Conservation (phyloP, 2,888 invertebrate genomes). For the Choreutis nemorana region DNA sequence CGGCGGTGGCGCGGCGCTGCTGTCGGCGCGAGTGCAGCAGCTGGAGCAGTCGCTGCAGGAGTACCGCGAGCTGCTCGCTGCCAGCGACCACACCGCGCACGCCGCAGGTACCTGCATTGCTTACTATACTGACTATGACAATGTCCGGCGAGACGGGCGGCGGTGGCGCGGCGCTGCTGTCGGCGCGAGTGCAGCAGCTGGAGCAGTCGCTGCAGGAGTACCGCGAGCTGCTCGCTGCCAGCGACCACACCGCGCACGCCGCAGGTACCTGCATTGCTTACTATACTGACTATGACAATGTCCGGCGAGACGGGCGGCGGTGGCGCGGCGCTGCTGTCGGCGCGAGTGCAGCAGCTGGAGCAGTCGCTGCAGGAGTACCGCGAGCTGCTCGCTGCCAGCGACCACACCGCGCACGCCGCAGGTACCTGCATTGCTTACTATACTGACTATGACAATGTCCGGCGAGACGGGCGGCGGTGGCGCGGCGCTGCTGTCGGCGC, state of each 20-base stretch:
- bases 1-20: slow-evolving; percentile 18
- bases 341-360: slow-evolving; percentile 77
- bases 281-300: no score
- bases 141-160: slow-evolving; percentile 14
- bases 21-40: slow-evolving; percentile 72
- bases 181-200: slow-evolving; percentile 73
- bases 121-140: no score
- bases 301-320: slow-evolving; percentile 10
- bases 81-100: slow-evolving; percentile 66
- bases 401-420: slow-evolving; percentile 51
- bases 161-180: slow-evolving; percentile 26
- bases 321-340: slow-evolving; percentile 38
- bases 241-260: slow-evolving; percentile 63
- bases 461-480: slow-evolving; percentile 10
- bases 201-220: slow-evolving; percentile 79
- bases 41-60: slow-evolving; percentile 77
- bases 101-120: slow-evolving; percentile 25
- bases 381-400: slow-evolving; percentile 72
- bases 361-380: slow-evolving; percentile 76
- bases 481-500: slow-evolving; percentile 50
- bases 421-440: slow-evolving; percentile 24
- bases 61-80: slow-evolving; percentile 75
- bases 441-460: no score
- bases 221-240: slow-evolving; percentile 71
- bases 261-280: slow-evolving; percentile 27